Conservation (phyloP, 2,797 vertebrate species). For the Smutsia temminckii region DNA sequence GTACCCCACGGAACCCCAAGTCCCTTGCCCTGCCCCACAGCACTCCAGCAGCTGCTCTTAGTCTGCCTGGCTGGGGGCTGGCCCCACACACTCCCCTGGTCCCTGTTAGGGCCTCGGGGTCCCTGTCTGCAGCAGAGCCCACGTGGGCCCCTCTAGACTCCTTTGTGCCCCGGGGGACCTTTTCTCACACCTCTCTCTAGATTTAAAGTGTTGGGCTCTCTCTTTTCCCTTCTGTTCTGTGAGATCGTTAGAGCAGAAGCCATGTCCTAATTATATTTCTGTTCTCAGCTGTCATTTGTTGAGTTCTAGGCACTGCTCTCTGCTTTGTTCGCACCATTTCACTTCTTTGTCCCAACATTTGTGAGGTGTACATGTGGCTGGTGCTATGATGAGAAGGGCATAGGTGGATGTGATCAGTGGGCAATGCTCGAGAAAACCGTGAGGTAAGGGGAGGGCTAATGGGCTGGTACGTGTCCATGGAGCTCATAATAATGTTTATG, state of each 20-base stretch:
- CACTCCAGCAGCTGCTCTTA: background rate
- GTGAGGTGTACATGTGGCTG: too few relatives aligned
- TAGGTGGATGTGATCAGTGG: background rate
- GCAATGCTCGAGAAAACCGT: background rate
- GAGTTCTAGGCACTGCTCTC: background rate
- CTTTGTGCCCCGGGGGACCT: background rate
- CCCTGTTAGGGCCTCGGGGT: background rate
- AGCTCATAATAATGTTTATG: background rate
- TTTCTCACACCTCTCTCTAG: background rate
- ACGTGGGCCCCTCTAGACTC: too few relatives aligned
- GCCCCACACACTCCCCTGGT: fast-evolving
- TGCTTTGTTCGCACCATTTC: background rate
- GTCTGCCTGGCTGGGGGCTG: background rate
- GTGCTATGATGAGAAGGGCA: background rate
- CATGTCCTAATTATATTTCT: background rate
- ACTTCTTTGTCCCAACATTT: background rate
- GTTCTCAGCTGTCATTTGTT: background rate
- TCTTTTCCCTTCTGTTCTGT: background rate
- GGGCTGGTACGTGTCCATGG: background rate
- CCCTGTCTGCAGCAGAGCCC: background rate
- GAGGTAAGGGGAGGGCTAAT: background rate
- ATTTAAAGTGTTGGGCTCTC: background rate
- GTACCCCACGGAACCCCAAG: background rate
- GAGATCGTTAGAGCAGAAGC: background rate
- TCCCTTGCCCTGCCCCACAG: background rate